phyloP scores from a whole-genome alignment of 2,797 vertebrate genomes.

The Myotis myotis region DNA sequence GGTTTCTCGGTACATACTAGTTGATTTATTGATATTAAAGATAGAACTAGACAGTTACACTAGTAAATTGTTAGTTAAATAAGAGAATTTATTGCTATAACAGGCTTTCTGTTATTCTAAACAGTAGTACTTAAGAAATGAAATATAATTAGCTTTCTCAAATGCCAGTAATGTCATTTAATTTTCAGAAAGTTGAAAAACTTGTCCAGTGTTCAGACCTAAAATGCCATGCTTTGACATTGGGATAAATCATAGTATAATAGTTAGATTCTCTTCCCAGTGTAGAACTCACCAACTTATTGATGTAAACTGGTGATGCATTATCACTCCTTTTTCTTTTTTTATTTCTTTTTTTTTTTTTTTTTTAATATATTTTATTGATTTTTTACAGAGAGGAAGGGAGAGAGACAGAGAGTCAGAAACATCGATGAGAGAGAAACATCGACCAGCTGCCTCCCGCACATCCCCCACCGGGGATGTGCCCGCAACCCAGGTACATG shows the following conservation, averaged over 20 bases:
- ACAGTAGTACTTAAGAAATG: background rate
- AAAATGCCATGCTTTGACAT: background rate
- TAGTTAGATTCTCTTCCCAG: background rate
- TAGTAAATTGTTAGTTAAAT: background rate
- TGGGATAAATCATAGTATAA: background rate
- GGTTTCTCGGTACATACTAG: background rate
- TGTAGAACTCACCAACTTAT: background rate
- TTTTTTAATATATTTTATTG: too few species aligned
- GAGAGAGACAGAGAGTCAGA: too few species aligned
- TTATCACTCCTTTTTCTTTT: background rate
- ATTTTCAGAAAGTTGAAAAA: background rate
- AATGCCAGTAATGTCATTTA: background rate
- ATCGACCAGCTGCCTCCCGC: too few species aligned
- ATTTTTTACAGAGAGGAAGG: too few species aligned
- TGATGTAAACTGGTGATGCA: background rate
- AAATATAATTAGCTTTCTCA: background rate
- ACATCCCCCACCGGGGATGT: too few species aligned
- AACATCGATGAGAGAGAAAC: too few species aligned
- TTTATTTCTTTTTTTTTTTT: too few species aligned
- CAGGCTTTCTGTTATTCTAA: background rate
- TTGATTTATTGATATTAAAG: background rate
- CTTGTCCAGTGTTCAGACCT: background rate
- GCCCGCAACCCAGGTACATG: too few species aligned
- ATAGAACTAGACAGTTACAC: background rate
- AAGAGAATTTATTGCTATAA: background rate